Conservation (phyloP, 2,113 vertebrate genomes). For the Notothenia rossii region DNA sequence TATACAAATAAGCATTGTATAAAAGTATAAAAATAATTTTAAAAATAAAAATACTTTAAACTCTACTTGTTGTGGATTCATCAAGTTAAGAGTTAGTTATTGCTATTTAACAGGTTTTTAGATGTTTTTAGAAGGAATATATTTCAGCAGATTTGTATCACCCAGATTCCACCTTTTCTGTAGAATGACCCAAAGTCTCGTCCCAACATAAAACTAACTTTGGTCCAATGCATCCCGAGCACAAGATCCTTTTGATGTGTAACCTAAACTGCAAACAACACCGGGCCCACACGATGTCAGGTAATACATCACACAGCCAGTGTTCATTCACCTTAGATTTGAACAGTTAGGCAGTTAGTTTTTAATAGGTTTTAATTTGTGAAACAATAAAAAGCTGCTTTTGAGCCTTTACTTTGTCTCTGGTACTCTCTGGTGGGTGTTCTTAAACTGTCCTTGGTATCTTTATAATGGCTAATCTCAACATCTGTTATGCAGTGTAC, state of each 20-base stretch:
- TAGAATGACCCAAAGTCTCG: background rate
- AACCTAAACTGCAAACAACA: constrained; percentile 5
- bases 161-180: too few species aligned
- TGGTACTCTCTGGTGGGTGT: background rate
- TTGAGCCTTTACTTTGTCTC: background rate
- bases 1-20: too few species aligned
- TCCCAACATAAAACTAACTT: constrained; percentile 36
- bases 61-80: too few species aligned
- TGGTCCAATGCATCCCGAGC: background rate
- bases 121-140: too few species aligned
- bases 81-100: too few species aligned
- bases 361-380: background rate
- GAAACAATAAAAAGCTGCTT: background rate
- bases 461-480: background rate
- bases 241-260: background rate
- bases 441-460: background rate
- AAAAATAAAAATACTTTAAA: too few species aligned
- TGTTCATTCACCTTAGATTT: constrained; percentile 4
- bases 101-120: too few species aligned
- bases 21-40: too few species aligned
- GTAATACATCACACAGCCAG: background rate
- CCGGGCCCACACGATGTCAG: background rate
- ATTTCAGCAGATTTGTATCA: too few species aligned
- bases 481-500: background rate
- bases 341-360: background rate